These are phyloP conservation scores for Pseudopodoces humilis DNA, from an alignment of 2,113 vertebrate species.

Conservation along the genomic window DNA sequence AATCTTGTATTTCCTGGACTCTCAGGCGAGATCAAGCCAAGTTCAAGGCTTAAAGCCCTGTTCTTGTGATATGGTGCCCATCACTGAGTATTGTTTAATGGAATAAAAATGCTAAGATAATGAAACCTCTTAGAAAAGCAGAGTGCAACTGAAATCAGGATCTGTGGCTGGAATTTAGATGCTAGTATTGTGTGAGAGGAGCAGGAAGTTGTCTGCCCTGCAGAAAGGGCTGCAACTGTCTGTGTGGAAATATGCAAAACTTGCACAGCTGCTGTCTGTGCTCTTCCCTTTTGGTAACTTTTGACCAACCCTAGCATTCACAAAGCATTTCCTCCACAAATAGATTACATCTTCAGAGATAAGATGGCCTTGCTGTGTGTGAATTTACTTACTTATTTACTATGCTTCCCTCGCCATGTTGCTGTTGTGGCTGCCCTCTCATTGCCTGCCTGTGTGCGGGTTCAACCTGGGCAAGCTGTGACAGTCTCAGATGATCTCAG, in stretches of 20 bases:
- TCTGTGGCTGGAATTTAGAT: background rate
- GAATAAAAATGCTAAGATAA: background rate
- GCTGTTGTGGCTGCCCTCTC: background rate
- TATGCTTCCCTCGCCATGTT: accelerated
- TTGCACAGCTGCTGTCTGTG: background rate
- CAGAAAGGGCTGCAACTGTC: background rate
- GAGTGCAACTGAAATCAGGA: background rate
- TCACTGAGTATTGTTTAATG: background rate
- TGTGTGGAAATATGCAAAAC: constrained; percentile 30
- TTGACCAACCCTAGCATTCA: background rate
- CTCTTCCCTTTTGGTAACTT: background rate
- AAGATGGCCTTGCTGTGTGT: background rate
- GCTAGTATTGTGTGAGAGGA: background rate
- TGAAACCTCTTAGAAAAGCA: background rate
- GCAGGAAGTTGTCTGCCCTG: background rate
- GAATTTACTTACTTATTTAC: background rate
- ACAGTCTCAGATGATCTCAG: background rate
- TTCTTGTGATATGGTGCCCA: background rate
- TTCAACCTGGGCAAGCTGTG: background rate
- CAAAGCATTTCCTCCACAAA: background rate
- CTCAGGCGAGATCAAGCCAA: background rate
- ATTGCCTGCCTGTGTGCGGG: background rate
- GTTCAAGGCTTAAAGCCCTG: background rate
- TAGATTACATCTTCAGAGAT: background rate
- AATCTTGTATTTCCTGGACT: background rate